phyloP scores from a whole-genome alignment of 2,113 vertebrate genomes.

The Hepsetus odoe region DNA sequence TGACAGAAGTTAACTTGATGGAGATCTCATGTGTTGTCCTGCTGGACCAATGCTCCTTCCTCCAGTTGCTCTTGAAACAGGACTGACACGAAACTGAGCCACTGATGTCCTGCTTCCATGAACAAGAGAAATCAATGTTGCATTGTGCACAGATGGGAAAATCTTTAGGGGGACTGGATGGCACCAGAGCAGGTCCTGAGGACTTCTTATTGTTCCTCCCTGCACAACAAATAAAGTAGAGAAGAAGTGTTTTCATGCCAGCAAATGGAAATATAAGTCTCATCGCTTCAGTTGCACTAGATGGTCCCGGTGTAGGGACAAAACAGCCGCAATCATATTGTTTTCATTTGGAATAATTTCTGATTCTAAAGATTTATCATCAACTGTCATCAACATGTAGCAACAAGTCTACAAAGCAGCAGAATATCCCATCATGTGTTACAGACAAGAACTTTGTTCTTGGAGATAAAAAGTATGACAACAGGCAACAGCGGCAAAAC shows the following conservation, averaged over 20 bases:
- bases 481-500: too few species aligned
- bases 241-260: not conserved
- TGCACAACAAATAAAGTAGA: not conserved
- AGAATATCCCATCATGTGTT: too few species aligned
- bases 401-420: too few species aligned
- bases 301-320: too few species aligned
- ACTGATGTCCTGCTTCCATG: constrained; percentile 5
- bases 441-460: too few species aligned
- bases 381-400: too few species aligned
- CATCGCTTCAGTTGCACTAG: not conserved
- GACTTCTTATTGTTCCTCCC: not conserved
- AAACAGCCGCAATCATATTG: too few species aligned
- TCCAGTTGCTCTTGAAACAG: constrained; percentile 21
- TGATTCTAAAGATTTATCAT: too few species aligned
- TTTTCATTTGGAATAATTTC: too few species aligned
- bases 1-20: not conserved
- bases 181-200: too few species aligned
- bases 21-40: not conserved
- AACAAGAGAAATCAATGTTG: constrained; percentile 35
- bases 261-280: not conserved
- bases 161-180: constrained; percentile 3
- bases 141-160: constrained; percentile 24
- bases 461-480: too few species aligned
- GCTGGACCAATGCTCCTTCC: not conserved
- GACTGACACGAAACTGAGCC: not conserved